Conservation (phyloP, 2,113 vertebrate species). For the Apus apus region DNA sequence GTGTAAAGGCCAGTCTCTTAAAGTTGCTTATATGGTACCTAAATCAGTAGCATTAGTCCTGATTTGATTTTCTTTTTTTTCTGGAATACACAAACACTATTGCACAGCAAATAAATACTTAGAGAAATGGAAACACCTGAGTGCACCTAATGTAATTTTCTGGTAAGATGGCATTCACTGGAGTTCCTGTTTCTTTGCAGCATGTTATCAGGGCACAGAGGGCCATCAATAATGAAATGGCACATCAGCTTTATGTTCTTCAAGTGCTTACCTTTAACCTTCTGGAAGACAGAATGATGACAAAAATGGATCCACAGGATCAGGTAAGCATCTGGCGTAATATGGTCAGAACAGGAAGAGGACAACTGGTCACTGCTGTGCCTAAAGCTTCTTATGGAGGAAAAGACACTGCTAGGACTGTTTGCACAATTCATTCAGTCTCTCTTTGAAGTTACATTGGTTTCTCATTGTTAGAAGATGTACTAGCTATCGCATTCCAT, state of each 20-base stretch:
- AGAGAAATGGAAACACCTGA: not conserved
- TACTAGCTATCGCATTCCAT: not conserved
- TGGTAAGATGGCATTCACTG: not conserved
- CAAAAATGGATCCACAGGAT: constrained; percentile 99
- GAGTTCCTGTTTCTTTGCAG: constrained; percentile 65
- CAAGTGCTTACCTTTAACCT: constrained; percentile 98
- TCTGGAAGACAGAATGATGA: constrained; percentile 98
- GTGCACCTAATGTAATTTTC: not conserved
- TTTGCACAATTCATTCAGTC: not conserved
- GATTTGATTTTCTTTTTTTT: not conserved
- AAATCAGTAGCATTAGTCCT: not conserved
- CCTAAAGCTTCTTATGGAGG: not conserved
- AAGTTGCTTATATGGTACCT: not conserved
- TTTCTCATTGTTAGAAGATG: not conserved
- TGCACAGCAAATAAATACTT: not conserved
- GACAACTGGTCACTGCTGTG: not conserved
- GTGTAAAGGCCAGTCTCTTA: not conserved
- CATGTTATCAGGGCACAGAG: constrained; percentile 92
- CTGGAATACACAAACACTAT: not conserved
- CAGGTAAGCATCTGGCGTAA: constrained; percentile 77
- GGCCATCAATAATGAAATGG: constrained; percentile 97
- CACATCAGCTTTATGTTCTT: constrained; percentile 95
- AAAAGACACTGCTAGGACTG: not conserved
- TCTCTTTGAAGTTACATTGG: not conserved
- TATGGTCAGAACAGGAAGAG: not conserved